Evolutionary conservation across 2,888 invertebrate genomes (phyloP).

Genomic region (Amphiduros pacificus): DNA sequence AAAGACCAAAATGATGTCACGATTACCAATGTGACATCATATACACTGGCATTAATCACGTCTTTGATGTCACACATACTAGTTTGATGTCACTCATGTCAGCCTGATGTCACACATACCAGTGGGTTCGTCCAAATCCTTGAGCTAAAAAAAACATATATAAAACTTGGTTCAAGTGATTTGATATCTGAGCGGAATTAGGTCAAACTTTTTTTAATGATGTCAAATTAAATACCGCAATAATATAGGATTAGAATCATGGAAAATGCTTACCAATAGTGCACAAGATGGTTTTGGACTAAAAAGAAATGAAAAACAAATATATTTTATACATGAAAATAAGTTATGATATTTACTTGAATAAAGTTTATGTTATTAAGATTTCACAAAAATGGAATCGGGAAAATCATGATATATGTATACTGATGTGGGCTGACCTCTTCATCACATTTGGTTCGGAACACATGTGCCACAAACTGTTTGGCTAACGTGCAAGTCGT

Average conservation of each 20-base stretch:
- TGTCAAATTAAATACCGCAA: neutral
- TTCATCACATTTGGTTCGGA: conserved; percentile 46
- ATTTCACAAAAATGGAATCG: neutral
- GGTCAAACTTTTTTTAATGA: neutral
- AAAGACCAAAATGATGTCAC: too few species aligned
- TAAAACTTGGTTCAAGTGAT: neutral
- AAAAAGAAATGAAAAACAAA: conserved; percentile 24
- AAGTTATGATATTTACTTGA: too few species aligned
- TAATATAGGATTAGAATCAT: neutral
- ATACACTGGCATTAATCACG: too few species aligned
- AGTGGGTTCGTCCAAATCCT: conserved; percentile 48
- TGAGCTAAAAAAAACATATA: conserved; percentile 35
- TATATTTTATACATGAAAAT: too few species aligned
- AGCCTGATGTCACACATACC: conserved; percentile 44
- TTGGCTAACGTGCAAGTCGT: conserved; percentile 58
- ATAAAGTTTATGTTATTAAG: neutral
- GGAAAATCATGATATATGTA: neutral
- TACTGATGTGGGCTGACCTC: conserved; percentile 36
- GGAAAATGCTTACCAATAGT: conserved; percentile 40
- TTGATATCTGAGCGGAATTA: too few species aligned
- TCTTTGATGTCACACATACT: too few species aligned
- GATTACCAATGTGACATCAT: too few species aligned
- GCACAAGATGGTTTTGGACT: conserved; percentile 47
- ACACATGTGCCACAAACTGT: conserved; percentile 56
- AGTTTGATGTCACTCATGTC: too few species aligned